Percentiles rank a stretch among this genome's conserved stretches.
Evolutionary conservation across 1,140 invertebrate species (phyloP).

Genomic region (Trichonephila clavipes): DNA sequence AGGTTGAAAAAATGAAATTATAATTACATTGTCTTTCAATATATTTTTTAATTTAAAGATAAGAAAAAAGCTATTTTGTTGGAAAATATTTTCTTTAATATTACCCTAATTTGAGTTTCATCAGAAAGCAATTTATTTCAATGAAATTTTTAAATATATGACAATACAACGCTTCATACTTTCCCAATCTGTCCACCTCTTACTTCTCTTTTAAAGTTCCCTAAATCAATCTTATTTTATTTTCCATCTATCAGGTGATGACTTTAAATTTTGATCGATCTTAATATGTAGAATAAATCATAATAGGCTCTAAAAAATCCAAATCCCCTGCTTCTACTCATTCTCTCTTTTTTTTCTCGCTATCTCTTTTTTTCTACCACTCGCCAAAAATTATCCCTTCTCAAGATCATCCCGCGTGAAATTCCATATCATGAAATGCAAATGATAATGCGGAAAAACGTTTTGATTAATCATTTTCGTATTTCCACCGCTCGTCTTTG

Average conservation of each 20-base stretch:
- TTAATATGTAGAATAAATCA: constrained; percentile 13
- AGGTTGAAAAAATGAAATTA: too few relatives aligned
- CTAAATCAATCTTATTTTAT: neutral
- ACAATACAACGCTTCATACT: neutral
- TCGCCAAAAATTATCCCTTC: constrained; percentile 29
- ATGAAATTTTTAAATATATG: too few relatives aligned
- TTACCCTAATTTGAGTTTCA: too few relatives aligned
- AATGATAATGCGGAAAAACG: constrained; percentile 58
- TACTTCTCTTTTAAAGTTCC: neutral
- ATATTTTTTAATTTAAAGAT: too few relatives aligned
- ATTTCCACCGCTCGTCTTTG: neutral
- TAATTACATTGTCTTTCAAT: too few relatives aligned
- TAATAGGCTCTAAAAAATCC: constrained; percentile 8
- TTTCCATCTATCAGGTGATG: neutral
- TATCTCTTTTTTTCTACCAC: neutral
- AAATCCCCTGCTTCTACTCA: neutral
- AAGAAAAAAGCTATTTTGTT: too few relatives aligned
- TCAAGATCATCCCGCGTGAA: constrained; percentile 37
- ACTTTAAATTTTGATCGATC: constrained; percentile 8
- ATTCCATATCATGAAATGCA: constrained; percentile 57
- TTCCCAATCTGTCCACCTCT: neutral
- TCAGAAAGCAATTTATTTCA: too few relatives aligned
- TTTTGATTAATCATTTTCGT: constrained; percentile 60
- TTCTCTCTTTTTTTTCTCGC: neutral
- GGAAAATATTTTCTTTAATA: too few relatives aligned